Evolutionary conservation across 2,113 vertebrate species (phyloP).

Genomic region (Triplophysa rosa): DNA sequence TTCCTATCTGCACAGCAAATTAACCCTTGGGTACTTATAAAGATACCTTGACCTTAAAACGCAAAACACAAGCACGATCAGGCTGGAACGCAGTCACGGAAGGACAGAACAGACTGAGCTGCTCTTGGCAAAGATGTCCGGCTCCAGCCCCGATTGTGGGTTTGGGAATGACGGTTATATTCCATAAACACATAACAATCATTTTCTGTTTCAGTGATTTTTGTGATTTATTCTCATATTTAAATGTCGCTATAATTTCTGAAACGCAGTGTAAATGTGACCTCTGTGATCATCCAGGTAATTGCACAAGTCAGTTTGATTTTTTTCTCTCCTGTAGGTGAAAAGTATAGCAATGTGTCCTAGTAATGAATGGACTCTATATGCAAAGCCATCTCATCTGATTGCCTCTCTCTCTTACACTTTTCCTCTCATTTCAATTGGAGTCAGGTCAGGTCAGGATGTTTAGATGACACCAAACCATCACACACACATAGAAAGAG

Average conservation of each 20-base stretch:
- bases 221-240: not conserved
- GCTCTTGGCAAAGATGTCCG: no score
- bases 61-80: no score
- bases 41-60: no score
- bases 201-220: no score
- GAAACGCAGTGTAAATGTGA: not conserved
- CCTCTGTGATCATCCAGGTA: not conserved
- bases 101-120: no score
- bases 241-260: not conserved
- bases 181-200: no score
- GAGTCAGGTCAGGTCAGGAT: slow-evolving; percentile 9
- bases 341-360: not conserved
- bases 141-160: no score
- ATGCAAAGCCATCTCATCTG: not conserved
- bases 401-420: not conserved
- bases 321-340: no score
- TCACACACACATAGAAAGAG: slow-evolving; percentile 1
- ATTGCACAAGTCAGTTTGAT: not conserved
- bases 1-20: no score
- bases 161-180: no score
- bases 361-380: not conserved
- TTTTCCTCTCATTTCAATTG: slow-evolving; percentile 1
- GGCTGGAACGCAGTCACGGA: no score
- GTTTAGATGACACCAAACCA: slow-evolving; percentile 8
- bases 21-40: no score